These are phyloP conservation scores for Peromyscus melanophrys DNA, from an alignment of 2,797 vertebrate species.

Conservation along the genomic window DNA sequence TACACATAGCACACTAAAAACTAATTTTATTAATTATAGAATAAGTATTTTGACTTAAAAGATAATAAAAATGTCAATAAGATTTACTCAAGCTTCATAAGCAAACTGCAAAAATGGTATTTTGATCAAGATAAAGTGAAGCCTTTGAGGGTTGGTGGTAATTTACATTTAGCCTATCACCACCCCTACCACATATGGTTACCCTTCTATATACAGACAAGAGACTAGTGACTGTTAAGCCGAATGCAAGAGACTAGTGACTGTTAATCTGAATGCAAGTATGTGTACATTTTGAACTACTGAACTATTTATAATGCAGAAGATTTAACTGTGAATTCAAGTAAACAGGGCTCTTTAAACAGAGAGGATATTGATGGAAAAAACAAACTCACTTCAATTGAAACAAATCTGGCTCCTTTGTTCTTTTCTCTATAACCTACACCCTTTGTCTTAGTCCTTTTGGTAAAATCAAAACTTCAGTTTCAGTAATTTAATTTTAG, in stretches of 20 bases:
- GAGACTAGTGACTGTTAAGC: not conserved
- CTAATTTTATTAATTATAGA: not conserved
- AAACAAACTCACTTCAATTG: not conserved
- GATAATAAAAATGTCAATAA: not conserved
- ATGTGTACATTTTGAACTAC: slow-evolving; percentile 27
- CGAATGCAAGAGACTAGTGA: not conserved
- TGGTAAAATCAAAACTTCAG: not conserved
- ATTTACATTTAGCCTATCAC: not conserved
- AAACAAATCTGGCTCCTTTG: not conserved
- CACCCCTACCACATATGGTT: not conserved
- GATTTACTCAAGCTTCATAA: not conserved
- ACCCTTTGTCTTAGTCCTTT: not conserved
- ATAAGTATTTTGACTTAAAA: not conserved
- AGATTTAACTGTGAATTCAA: slow-evolving; percentile 33
- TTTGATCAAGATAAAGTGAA: not conserved
- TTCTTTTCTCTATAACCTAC: not conserved
- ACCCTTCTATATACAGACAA: not conserved
- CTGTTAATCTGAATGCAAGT: not conserved
- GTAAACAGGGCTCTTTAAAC: not conserved
- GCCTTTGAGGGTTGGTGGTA: not conserved
- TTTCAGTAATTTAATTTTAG: slow-evolving; percentile 1
- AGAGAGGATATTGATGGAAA: not conserved
- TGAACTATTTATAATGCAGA: slow-evolving; percentile 11
- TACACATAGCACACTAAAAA: not conserved
- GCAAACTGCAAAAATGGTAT: not conserved